A percentile compares a stretch with the other conserved stretches of the same genome.
Conservation (phyloP, 1,140 invertebrate species). For the Reticulitermes speratus region DNA sequence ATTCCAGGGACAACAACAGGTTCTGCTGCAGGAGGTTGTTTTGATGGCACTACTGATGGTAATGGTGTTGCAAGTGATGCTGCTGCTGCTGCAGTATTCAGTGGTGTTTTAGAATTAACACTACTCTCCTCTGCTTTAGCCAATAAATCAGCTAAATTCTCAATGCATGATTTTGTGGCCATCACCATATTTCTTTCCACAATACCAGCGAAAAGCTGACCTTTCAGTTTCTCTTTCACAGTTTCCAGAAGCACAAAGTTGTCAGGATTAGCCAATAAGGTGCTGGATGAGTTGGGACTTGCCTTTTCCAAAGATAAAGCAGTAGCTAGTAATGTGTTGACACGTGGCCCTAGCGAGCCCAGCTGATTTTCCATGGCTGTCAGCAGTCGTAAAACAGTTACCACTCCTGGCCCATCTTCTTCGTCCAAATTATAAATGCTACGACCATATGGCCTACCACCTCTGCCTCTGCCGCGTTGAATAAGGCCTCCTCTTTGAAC, state of each 20-base stretch:
- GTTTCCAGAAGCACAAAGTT: conserved; percentile 76
- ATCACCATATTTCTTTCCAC: conserved; percentile 62
- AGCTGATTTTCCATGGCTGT: conserved; percentile 77
- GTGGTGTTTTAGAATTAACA: neutral
- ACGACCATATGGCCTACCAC: neutral
- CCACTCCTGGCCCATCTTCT: conserved; percentile 46
- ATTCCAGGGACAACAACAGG: conserved; percentile 63
- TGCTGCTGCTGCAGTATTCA: neutral
- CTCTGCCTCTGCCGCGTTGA: neutral
- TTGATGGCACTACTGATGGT: neutral
- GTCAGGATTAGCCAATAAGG: conserved; percentile 65
- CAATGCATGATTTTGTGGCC: conserved; percentile 58
- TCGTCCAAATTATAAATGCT: neutral
- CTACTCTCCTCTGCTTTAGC: conserved; percentile 30
- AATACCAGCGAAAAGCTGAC: conserved; percentile 73
- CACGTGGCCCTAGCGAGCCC: conserved; percentile 74
- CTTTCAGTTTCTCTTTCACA: conserved; percentile 80
- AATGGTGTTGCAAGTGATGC: neutral
- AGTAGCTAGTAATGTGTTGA: conserved; percentile 68
- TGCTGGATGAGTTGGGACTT: conserved; percentile 63
- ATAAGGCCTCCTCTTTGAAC: neutral
- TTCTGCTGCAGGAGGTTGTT: conserved; percentile 36
- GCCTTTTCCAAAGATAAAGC: conserved; percentile 75
- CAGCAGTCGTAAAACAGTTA: conserved; percentile 68
- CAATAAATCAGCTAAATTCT: conserved; percentile 40